Percentiles rank a stretch among this genome's conserved stretches.
Conservation (phyloP, 1,140 invertebrate genomes). For the Phenacoccus solenopsis region DNA sequence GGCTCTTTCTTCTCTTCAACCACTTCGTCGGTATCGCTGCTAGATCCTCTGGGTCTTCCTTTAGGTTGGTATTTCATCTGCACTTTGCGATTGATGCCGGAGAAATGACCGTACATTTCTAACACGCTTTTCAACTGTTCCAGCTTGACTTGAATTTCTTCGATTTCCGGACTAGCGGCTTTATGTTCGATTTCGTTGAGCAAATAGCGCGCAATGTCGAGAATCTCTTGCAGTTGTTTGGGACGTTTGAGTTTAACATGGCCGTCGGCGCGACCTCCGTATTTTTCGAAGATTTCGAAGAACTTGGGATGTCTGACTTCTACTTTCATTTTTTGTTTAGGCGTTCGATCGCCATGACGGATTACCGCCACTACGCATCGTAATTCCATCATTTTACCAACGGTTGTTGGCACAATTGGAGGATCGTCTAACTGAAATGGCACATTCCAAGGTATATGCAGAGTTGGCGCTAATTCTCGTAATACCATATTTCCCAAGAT, state of each 20-base stretch:
- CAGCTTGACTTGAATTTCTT: slow-evolving; percentile 91
- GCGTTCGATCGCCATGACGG: slow-evolving; percentile 94
- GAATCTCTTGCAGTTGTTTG: slow-evolving; percentile 92
- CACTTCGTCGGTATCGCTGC: slow-evolving; percentile 67
- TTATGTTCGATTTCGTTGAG: slow-evolving; percentile 75
- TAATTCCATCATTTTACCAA: slow-evolving; percentile 99
- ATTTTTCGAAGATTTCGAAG: slow-evolving; percentile 97
- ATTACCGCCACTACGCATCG: slow-evolving; percentile 97
- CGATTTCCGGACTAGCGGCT: slow-evolving; percentile 78
- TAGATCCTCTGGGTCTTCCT: slow-evolving; percentile 80
- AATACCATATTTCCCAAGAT: slow-evolving; percentile 92
- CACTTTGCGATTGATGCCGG: slow-evolving; percentile 98
- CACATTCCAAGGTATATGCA: slow-evolving; percentile 93
- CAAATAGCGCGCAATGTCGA: slow-evolving; percentile 83
- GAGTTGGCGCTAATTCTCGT: slow-evolving; percentile 78
- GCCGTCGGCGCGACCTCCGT: slow-evolving; percentile 86
- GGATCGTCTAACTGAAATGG: slow-evolving; percentile 96
- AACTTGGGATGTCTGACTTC: slow-evolving; percentile 99
- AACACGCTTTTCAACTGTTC: slow-evolving; percentile 96
- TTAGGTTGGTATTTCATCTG: slow-evolving; percentile 99
- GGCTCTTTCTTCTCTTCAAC: slow-evolving; percentile 49
- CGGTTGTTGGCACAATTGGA: slow-evolving; percentile 96
- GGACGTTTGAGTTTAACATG: slow-evolving; percentile 97
- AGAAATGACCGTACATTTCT: slow-evolving; percentile 99
- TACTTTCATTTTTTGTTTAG: slow-evolving; percentile 99